Evolutionary conservation across 2,888 invertebrate species (phyloP), one percentile per base, ranked within the genome.

Genomic region (Drosophila prolongata): DNA sequence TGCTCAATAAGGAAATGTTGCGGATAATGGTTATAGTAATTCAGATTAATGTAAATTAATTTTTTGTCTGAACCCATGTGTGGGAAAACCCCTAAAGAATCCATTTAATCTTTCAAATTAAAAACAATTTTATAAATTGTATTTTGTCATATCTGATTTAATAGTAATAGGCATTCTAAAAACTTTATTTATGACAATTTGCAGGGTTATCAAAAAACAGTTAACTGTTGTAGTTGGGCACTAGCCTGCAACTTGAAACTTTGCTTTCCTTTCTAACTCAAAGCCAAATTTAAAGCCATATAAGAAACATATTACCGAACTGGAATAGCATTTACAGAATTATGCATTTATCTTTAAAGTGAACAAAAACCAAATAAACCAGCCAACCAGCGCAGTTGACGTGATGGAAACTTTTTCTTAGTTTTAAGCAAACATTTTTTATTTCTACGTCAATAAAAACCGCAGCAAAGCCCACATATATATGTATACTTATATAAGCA

Each of bases 321-420:
- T 52, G 47, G 54, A 47, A 68, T 68, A 68, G 82, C 86, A 82
- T 82, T 82, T 82, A 86, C 43, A 65, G 59, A 60, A 34, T 65
- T 76, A 59, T 77, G 86, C 86, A 82, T 82, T 82, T 82, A 81
- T 74, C 65, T 77, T 62, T 43, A 35, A 69, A 54, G 6, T 53
- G 50, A 68, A 60, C 44, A 55, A 52, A 52, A 60, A 43, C 34
- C 27, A 13, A 71, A 65, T 34, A 67, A 27, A 40, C 35, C 55
- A 72, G 49, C 27, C 35, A 50, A 60, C 57, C 11, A 61, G 65
- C 64, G 57, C 76, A 67, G 57, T 58, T 50, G 58, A 59, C 73
- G 73, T 74, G 76, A 82, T 77, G 81, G 49, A 65, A 80, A 76
- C 30, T 67, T 80, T 68, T 80, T 77, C 71, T 62, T 74, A 78